Percentiles rank a stretch among this genome's conserved stretches.
Conservation (phyloP, 2,797 vertebrate species). For the Poecilia picta region DNA sequence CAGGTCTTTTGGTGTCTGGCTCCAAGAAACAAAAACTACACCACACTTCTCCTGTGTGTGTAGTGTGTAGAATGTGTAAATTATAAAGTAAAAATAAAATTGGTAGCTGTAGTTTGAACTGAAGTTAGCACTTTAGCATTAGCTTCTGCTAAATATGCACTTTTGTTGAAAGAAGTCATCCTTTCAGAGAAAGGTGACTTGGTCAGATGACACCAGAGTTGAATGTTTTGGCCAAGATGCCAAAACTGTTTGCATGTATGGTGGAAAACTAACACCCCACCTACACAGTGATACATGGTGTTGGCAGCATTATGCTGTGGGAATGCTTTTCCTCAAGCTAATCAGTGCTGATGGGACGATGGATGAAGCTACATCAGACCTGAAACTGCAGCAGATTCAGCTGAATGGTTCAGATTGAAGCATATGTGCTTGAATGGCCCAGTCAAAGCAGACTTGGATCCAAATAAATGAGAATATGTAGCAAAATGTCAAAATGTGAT, state of each 20-base stretch:
- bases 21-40: not conserved
- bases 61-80: too few species aligned
- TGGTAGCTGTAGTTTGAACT: too few species aligned
- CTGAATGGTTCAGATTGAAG: not conserved
- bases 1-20: not conserved
- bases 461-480: not conserved
- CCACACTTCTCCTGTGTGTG: too few species aligned
- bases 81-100: too few species aligned
- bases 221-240: not conserved
- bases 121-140: too few species aligned
- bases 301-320: not conserved
- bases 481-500: not conserved
- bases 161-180: not conserved
- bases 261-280: not conserved
- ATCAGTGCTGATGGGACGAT: not conserved
- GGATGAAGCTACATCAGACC: not conserved
- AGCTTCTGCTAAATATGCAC: too few species aligned
- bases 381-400: not conserved
- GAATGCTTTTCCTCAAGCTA: not conserved
- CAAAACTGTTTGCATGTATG: not conserved
- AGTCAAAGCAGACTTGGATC: not conserved
- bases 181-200: not conserved
- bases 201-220: not conserved
- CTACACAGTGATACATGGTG: not conserved
- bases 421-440: not conserved